A percentile compares a stretch with the other conserved stretches of the same genome.
These are phyloP conservation scores for Zoanthus solanderi DNA, from an alignment of 92 coral and sea anemone species.

Conservation along the genomic window DNA sequence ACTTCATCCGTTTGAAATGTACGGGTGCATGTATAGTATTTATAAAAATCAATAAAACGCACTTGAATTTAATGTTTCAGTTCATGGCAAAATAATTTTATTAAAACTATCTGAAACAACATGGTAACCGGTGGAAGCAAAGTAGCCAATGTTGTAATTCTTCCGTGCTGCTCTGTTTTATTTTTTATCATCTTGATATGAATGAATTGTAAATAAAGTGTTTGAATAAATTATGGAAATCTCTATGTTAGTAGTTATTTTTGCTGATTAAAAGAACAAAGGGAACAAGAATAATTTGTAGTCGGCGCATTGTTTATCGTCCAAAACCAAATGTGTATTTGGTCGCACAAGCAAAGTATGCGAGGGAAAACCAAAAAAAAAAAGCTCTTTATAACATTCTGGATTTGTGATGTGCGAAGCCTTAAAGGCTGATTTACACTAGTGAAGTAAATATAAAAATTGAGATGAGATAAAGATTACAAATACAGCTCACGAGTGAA, in stretches of 20 bases:
- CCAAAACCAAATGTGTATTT: too few species aligned
- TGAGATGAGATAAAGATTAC: too few species aligned
- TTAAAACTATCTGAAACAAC: not conserved
- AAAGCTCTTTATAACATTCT: too few species aligned
- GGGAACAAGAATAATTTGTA: not conserved
- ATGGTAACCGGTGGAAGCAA: not conserved
- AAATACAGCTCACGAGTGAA: too few species aligned
- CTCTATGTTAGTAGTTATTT: not conserved
- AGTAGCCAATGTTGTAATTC: not conserved
- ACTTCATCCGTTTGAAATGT: not conserved
- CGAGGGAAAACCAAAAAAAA: too few species aligned
- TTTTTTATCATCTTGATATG: not conserved
- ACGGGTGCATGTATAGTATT: not conserved
- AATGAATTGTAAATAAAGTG: constrained; percentile 30
- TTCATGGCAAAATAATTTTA: not conserved
- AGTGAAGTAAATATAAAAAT: too few species aligned
- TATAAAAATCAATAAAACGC: not conserved
- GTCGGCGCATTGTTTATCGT: not conserved
- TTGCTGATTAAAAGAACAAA: not conserved
- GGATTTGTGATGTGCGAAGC: too few species aligned
- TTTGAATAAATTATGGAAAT: constrained; percentile 26
- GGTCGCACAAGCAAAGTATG: too few species aligned
- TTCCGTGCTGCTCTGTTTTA: not conserved
- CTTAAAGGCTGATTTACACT: too few species aligned
- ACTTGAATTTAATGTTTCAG: not conserved